Evolutionary conservation across 1,140 invertebrate species (phyloP).

Genomic region (Drosophila parabipectinata): DNA sequence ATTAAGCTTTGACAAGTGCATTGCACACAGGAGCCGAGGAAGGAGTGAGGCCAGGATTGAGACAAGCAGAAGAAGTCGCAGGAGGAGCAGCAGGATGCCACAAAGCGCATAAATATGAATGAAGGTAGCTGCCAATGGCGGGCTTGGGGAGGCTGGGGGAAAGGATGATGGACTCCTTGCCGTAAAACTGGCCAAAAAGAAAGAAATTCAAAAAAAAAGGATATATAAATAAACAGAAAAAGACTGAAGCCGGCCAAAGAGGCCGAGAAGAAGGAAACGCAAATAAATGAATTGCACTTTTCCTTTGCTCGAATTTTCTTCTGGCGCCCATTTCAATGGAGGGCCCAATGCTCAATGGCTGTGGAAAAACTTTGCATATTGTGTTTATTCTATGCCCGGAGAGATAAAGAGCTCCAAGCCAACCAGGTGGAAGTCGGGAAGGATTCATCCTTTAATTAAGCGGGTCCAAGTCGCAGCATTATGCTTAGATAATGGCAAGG

Average conservation of each 20-base stretch:
- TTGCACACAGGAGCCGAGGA: constrained; percentile 54
- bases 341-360: constrained; percentile 65
- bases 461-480: constrained; percentile 71
- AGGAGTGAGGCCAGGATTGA: constrained; percentile 27
- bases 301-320: constrained; percentile 69
- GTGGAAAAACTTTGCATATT: constrained; percentile 73
- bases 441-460: constrained; percentile 68
- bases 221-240: constrained; percentile 8
- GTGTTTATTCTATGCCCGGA: constrained; percentile 76
- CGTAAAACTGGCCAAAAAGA: constrained; percentile 50
- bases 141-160: not conserved
- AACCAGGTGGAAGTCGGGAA: constrained; percentile 25
- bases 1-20: constrained; percentile 84
- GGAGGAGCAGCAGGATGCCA: constrained; percentile 33
- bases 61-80: constrained; percentile 55
- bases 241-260: constrained; percentile 34
- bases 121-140: constrained; percentile 24
- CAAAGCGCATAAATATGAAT: constrained; percentile 78
- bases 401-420: constrained; percentile 55
- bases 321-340: constrained; percentile 64
- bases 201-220: constrained; percentile 1
- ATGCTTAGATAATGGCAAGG: constrained; percentile 75
- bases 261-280: constrained; percentile 70
- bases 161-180: constrained; percentile 59
- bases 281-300: constrained; percentile 83